These are phyloP conservation scores for Torymus tubicola DNA, from an alignment of 2,888 invertebrate species.

Conservation along the genomic window DNA sequence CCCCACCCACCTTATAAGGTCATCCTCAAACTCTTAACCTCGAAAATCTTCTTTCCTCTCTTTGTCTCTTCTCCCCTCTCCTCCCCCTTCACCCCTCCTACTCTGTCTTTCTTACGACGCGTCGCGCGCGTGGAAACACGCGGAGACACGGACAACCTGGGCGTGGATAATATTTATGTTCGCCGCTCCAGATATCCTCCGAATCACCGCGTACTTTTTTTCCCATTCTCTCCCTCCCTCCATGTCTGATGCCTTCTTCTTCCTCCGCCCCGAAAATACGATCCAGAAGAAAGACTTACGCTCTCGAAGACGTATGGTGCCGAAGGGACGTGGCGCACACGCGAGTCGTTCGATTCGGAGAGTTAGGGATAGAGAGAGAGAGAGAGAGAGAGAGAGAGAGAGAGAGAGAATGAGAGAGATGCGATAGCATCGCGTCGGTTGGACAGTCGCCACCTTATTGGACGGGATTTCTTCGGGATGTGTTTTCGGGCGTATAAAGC, in stretches of 20 bases:
- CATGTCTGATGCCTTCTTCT: slow-evolving; percentile 30
- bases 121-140: background rate
- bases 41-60: too few species aligned
- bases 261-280: slow-evolving; percentile 26
- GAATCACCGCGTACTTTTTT: slow-evolving; percentile 51
- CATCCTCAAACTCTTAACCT: too few species aligned
- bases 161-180: slow-evolving; percentile 69
- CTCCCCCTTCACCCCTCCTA: too few species aligned
- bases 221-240: background rate
- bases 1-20: too few species aligned
- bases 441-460: slow-evolving; percentile 17
- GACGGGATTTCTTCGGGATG: slow-evolving; percentile 21
- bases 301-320: slow-evolving; percentile 20
- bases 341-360: slow-evolving; percentile 41
- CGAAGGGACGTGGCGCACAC: background rate
- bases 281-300: background rate
- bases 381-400: slow-evolving; percentile 2
- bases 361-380: slow-evolving; percentile 34
- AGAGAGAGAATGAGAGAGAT: too few species aligned
- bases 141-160: slow-evolving; percentile 52
- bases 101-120: too few species aligned
- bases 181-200: slow-evolving; percentile 43
- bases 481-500: slow-evolving; percentile 15
- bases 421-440: slow-evolving; percentile 44
- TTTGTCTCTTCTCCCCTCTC: too few species aligned